Conservation (phyloP, 2,888 invertebrate species). For the Philereme vetulata region DNA sequence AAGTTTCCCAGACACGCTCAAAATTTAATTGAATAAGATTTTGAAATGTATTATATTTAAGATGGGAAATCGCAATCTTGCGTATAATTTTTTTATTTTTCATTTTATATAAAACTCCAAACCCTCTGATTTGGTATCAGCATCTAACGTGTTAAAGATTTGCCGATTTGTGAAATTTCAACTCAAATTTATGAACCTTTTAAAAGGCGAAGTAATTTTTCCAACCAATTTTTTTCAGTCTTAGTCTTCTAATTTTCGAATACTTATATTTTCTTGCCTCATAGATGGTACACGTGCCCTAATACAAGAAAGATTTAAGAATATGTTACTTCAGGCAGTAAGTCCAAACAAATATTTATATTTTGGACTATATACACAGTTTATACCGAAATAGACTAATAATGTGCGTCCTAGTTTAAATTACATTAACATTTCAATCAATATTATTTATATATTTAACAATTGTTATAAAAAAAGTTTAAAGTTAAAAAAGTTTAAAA, state of each 20-base stretch:
- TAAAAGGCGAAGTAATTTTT: conserved; percentile 51
- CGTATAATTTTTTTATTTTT: conserved; percentile 16
- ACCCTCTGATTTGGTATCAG: conserved; percentile 13
- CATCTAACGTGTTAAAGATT: conserved; percentile 23
- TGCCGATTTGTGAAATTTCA: conserved; percentile 19
- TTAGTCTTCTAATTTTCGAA: conserved; percentile 76
- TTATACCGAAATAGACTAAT: conserved; percentile 43
- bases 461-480: conserved; percentile 13
- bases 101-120: conserved; percentile 33
- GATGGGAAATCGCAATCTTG: conserved; percentile 9
- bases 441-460: conserved; percentile 25
- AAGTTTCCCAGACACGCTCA: conserved; percentile 2
- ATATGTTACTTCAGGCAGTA: conserved; percentile 12
- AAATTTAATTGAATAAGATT: conserved; percentile 2
- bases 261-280: conserved; percentile 47
- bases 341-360: conserved; percentile 17
- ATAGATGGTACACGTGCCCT: conserved; percentile 54
- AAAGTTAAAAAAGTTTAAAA: conserved; percentile 11
- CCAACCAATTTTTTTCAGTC: conserved; percentile 78
- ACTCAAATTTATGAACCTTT: conserved; percentile 29
- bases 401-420: conserved; percentile 50
- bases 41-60: conserved; percentile 1
- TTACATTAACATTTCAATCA: conserved; percentile 42
- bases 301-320: conserved; percentile 33
- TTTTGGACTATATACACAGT: conserved; percentile 44